Percentiles rank a stretch among this genome's conserved stretches.
Evolutionary conservation across 1,140 invertebrate genomes (phyloP).

Genomic region (Hestina assimilis): DNA sequence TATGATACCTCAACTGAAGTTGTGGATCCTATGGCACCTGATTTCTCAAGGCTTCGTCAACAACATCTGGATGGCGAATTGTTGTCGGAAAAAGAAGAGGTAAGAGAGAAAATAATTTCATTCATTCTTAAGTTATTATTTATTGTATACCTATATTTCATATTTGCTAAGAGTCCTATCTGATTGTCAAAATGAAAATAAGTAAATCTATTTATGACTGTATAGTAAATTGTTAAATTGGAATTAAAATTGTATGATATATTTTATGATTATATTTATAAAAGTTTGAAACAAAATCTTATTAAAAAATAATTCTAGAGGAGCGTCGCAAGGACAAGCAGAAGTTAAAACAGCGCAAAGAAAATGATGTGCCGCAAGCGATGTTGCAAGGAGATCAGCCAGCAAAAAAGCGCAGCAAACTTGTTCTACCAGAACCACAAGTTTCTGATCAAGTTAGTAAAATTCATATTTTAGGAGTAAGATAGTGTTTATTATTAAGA

Average conservation of each 20-base stretch:
- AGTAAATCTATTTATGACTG: too few species aligned
- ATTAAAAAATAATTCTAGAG: constrained; percentile 62
- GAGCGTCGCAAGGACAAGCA: constrained; percentile 94
- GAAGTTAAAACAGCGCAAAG: constrained; percentile 96
- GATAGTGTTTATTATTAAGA: too few species aligned
- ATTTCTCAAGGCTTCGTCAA: constrained; percentile 93
- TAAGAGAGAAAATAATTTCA: too few species aligned
- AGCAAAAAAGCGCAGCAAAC: constrained; percentile 94
- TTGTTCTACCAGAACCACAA: constrained; percentile 97
- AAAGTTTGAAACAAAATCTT: constrained; percentile 2
- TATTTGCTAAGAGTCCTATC: too few species aligned
- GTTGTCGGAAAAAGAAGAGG: constrained; percentile 92
- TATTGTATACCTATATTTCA: too few species aligned
- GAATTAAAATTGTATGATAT: not conserved
- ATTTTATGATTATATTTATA: not conserved
- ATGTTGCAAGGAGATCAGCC: constrained; percentile 95
- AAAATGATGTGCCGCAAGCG: constrained; percentile 96
- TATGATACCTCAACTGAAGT: constrained; percentile 95
- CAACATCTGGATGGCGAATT: constrained; percentile 96
- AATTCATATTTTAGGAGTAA: too few species aligned
- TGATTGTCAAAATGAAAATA: too few species aligned
- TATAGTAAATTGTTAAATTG: too few species aligned
- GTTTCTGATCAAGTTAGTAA: constrained; percentile 90
- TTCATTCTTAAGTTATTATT: too few species aligned
- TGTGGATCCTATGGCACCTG: constrained; percentile 91